Percentiles rank a stretch among this genome's conserved stretches.
phyloP scores from a whole-genome alignment of 30 jellyfish, hydroid and myxozoan genomes.

The Pelagia noctiluca region DNA sequence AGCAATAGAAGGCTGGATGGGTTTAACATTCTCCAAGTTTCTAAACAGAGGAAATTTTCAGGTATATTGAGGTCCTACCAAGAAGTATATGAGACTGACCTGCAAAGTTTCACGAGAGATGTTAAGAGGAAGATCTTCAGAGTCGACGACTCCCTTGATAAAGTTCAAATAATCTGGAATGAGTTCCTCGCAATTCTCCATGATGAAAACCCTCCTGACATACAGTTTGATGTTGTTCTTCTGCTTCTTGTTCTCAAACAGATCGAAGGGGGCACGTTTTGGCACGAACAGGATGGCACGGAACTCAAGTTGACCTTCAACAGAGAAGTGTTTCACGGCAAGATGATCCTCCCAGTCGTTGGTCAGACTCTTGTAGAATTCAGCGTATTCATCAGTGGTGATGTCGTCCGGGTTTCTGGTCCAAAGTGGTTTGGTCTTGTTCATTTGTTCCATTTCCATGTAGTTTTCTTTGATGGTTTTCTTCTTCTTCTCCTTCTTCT shows the following conservation, averaged over 20 bases:
- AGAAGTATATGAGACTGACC: too few species aligned
- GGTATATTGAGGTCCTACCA: too few species aligned
- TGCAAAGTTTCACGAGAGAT: slow-evolving; percentile 93
- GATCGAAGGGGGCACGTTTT: slow-evolving; percentile 97
- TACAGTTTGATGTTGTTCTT: slow-evolving; percentile 85
- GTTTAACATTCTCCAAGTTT: too few species aligned
- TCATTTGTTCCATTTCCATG: slow-evolving; percentile 92
- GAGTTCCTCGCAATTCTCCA: slow-evolving; percentile 96
- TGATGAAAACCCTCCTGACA: slow-evolving; percentile 95
- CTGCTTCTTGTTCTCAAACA: slow-evolving; percentile 91
- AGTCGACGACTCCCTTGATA: slow-evolving; percentile 96
- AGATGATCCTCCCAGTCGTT: slow-evolving; percentile 98
- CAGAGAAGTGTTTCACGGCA: slow-evolving; percentile 96
- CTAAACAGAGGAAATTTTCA: too few species aligned
- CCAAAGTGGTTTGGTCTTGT: slow-evolving; percentile 96
- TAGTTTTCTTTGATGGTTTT: slow-evolving; percentile 88
- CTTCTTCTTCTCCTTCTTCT: slow-evolving; percentile 77
- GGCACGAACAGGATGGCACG: slow-evolving; percentile 94
- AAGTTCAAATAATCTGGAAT: slow-evolving; percentile 94
- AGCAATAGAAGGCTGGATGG: too few species aligned
- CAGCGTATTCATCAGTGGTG: slow-evolving; percentile 97
- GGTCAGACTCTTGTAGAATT: slow-evolving; percentile 93
- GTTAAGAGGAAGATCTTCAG: slow-evolving; percentile 95
- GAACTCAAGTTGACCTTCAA: slow-evolving; percentile 98
- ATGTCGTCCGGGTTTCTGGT: slow-evolving; percentile 97